These are phyloP conservation scores for Anticlea derivata DNA, from an alignment of 2,888 invertebrate genomes.

Conservation along the genomic window DNA sequence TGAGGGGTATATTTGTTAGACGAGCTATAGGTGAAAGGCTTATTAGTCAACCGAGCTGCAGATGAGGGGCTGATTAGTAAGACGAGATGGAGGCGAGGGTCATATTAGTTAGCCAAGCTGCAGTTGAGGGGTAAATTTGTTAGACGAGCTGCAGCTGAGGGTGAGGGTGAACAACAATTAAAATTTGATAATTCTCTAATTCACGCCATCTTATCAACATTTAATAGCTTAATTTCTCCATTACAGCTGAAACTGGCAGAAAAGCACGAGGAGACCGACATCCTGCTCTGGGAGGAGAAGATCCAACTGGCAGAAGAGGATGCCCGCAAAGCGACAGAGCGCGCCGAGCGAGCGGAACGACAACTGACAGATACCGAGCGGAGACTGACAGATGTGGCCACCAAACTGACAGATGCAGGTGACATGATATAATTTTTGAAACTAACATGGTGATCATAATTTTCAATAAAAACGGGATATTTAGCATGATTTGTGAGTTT, in stretches of 20 bases:
- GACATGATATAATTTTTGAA: background rate
- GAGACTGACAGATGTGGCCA: background rate
- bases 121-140: too few relatives aligned
- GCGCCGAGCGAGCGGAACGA: slow-evolving; percentile 82
- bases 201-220: too few relatives aligned
- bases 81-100: too few relatives aligned
- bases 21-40: slow-evolving; percentile 79
- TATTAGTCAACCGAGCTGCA: too few relatives aligned
- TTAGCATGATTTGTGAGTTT: too few relatives aligned
- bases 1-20: slow-evolving; percentile 83
- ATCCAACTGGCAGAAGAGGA: slow-evolving; percentile 88
- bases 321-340: slow-evolving; percentile 82
- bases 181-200: too few relatives aligned
- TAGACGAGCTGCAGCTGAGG: too few relatives aligned
- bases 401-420: slow-evolving; percentile 12
- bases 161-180: too few relatives aligned
- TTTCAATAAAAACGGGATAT: too few relatives aligned
- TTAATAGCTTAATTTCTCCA: slow-evolving; percentile 4
- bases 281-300: slow-evolving; percentile 88
- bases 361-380: slow-evolving; percentile 39
- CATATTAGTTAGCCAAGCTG: too few relatives aligned
- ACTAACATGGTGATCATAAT: too few relatives aligned
- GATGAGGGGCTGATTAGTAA: too few relatives aligned
- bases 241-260: slow-evolving; percentile 84
- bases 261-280: slow-evolving; percentile 86